These are phyloP conservation scores for Bradypus variegatus DNA, from an alignment of 2,797 vertebrate species.

Conservation along the genomic window DNA sequence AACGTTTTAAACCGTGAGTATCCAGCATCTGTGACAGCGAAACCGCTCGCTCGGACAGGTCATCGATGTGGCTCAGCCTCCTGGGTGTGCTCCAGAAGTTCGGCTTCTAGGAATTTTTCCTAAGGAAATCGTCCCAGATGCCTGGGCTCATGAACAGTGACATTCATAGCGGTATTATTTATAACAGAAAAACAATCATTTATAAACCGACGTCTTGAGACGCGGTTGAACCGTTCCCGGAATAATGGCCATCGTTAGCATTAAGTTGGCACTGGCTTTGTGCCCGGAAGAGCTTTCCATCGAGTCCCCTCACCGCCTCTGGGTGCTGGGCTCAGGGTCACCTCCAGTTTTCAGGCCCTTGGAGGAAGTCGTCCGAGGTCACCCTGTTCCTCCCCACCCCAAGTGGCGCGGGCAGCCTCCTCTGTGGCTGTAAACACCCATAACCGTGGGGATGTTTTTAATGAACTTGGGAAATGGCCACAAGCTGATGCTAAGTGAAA, in stretches of 20 bases:
- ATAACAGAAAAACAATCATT: neutral
- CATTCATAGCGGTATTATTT: neutral
- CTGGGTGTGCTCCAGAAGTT: slow-evolving; percentile 9
- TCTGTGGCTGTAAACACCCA: neutral
- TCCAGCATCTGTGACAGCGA: neutral
- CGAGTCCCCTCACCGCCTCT: neutral
- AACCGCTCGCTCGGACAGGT: neutral
- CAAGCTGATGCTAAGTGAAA: neutral
- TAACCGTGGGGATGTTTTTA: neutral
- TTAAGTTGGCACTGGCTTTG: neutral
- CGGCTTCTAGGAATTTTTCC: slow-evolving; percentile 5
- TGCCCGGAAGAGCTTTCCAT: neutral
- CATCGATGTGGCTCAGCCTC: neutral
- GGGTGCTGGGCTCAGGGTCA: neutral
- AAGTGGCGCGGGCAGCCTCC: neutral
- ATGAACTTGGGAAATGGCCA: neutral
- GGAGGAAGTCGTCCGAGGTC: neutral
- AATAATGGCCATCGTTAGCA: neutral
- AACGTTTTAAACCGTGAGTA: neutral
- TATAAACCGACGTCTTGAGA: neutral
- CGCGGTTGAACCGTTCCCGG: neutral
- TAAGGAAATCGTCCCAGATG: slow-evolving; percentile 16
- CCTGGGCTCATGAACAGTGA: neutral
- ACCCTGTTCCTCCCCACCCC: too few species aligned
- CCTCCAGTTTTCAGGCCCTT: neutral